phyloP scores from a whole-genome alignment of 2,888 invertebrate species.

The Coelogynopora nodosa region DNA sequence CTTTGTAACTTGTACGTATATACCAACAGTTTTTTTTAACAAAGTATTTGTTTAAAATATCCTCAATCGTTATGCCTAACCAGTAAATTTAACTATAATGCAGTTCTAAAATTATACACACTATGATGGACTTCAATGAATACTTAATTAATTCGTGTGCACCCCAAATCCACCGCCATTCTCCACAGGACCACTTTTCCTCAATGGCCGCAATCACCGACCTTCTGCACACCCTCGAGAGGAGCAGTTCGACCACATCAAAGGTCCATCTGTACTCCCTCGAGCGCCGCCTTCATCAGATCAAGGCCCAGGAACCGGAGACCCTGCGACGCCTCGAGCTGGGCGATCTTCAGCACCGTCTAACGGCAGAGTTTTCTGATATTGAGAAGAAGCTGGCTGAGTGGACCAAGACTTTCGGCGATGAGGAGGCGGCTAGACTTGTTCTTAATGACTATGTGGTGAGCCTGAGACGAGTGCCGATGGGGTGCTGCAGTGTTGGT shows the following conservation, averaged over 20 bases:
- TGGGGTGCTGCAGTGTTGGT: too few species aligned
- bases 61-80: too few species aligned
- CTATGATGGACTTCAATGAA: too few species aligned
- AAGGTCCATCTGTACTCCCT: not conserved
- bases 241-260: not conserved
- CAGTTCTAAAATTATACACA: too few species aligned
- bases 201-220: not conserved
- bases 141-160: too few species aligned
- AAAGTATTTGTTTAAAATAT: too few species aligned
- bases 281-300: not conserved
- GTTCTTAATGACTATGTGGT: not conserved
- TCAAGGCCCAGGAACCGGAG: not conserved
- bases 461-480: not conserved
- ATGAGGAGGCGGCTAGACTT: not conserved
- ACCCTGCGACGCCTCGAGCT: conserved; percentile 53
- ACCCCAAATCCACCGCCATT: too few species aligned
- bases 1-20: too few species aligned
- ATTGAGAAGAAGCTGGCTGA: conserved; percentile 81
- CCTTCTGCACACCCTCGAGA: not conserved
- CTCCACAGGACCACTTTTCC: not conserved
- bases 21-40: too few species aligned
- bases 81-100: too few species aligned
- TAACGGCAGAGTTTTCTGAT: conserved; percentile 82
- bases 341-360: conserved; percentile 65
- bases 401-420: conserved; percentile 85